A percentile compares a stretch with the other conserved stretches of the same genome.
Conservation (phyloP, 2,888 invertebrate genomes). For the Tachina fera region DNA sequence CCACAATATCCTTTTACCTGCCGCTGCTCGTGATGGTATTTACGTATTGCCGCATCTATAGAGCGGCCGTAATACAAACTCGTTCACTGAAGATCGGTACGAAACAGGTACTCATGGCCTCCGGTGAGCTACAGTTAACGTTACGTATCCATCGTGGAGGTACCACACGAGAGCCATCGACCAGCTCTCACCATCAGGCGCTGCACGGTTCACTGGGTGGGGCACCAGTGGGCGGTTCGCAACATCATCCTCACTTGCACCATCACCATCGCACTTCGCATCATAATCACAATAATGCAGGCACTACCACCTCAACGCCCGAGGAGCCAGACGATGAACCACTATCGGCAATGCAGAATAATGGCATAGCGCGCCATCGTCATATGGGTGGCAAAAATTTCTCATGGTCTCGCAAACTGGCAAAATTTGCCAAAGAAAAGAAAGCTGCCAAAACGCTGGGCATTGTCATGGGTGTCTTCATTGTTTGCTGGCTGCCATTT, state of each 20-base stretch:
- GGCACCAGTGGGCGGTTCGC: slow-evolving; percentile 73
- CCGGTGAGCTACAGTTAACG: slow-evolving; percentile 93
- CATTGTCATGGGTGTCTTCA: slow-evolving; percentile 98
- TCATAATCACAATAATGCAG: slow-evolving; percentile 80
- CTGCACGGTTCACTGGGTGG: slow-evolving; percentile 79
- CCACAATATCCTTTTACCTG: slow-evolving; percentile 98
- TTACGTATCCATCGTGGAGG: slow-evolving; percentile 97
- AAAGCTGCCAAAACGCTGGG: slow-evolving; percentile 98
- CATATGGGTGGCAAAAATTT: slow-evolving; percentile 93
- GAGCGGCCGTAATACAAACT: slow-evolving; percentile 96
- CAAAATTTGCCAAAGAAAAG: slow-evolving; percentile 98
- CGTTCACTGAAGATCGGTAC: slow-evolving; percentile 95
- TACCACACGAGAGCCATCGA: slow-evolving; percentile 86
- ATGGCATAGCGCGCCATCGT: slow-evolving; percentile 89
- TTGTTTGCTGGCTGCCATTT: slow-evolving; percentile 98
- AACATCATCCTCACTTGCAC: slow-evolving; percentile 79
- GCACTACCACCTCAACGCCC: slow-evolving; percentile 86
- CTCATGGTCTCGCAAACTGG: slow-evolving; percentile 94
- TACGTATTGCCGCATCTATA: slow-evolving; percentile 97
- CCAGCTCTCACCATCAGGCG: slow-evolving; percentile 76
- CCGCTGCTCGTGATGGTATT: slow-evolving; percentile 99
- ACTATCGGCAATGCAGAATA: slow-evolving; percentile 90
- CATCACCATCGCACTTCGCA: slow-evolving; percentile 80
- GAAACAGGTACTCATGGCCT: slow-evolving; percentile 93
- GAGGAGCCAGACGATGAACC: slow-evolving; percentile 88